Base-by-base conservation (phyloP, 1,140 invertebrate genomes). In the Aricia agestis region DNA sequence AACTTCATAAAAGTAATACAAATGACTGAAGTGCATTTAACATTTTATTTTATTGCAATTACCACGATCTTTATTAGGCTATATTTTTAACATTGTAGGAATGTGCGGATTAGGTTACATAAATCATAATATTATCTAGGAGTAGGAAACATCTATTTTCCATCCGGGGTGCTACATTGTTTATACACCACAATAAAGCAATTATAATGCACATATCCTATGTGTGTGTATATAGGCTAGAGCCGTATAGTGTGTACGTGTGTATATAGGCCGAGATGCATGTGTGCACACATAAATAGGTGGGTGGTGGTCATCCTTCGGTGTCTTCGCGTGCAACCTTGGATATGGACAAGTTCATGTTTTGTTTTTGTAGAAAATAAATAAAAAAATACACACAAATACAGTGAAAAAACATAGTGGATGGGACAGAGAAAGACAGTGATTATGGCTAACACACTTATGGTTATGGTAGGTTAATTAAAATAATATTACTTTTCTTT, bases 261-360 rank as follows among this genome's bases (percentile, higher is more conserved):
- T 68, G 19, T 70, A 75, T 69, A 76, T 75, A 78, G 63, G 69
- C 52, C 63, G 74, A 77, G 76, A 72, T 83, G 78, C 74, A 52
- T 76, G 86, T 87, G 81, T 85, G 86, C 73, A 80, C 88, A 88
- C 88, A 89, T 90, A 90, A 84, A 90, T 89, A 90, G 84, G 80
- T 83, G 76, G 76, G 83, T 86, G 82, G 78, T 82, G 85, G 76
- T 66, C 73, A 74, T 72, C 70, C 69, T 75, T 75, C 68, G 66
- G 73, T 81, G 85, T 89, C 83, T 90, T 89, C 76, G 77, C 76
- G 70, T 76, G 74, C 85, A 80, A 89, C 85, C 86, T 90, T 88
- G 85, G 86, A 82, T 84, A 87, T 90, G 86, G 83, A 82, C 82
- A 83, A 73, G 80, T 84, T 76, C 72, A 76, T 74, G 74, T 67